Conservation (phyloP, 2,113 vertebrate species). For the Oxyruncus cristatus region DNA sequence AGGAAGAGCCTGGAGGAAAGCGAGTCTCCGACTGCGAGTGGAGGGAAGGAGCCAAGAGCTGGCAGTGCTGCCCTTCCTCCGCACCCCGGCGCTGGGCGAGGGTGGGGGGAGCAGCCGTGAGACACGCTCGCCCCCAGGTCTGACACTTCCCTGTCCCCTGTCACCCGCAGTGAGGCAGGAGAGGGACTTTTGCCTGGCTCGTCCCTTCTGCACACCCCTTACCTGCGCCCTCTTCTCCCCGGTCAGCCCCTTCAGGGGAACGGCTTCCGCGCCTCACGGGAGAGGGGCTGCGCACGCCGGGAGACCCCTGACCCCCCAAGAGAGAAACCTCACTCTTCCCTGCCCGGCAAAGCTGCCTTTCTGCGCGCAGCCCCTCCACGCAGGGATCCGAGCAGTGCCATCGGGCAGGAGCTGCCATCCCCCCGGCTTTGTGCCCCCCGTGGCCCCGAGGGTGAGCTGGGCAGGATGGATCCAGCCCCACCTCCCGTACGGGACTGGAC, state of each 20-base stretch:
- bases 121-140: background rate
- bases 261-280: background rate
- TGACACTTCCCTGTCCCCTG: background rate
- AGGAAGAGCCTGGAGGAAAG: background rate
- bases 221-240: background rate
- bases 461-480: background rate
- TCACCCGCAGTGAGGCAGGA: background rate
- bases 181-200: background rate
- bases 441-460: background rate
- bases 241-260: rapidly evolving
- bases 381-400: background rate
- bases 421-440: rapidly evolving
- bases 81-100: background rate
- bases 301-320: background rate
- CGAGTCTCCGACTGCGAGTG: background rate
- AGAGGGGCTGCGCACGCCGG: background rate
- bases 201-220: background rate
- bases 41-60: background rate
- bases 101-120: background rate
- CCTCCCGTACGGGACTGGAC: rapidly evolving
- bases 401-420: rapidly evolving
- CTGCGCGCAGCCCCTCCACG: background rate
- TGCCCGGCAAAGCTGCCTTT: background rate
- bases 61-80: background rate
- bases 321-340: background rate